phyloP scores from a whole-genome alignment of 1,140 invertebrate genomes.

The Anastatus disparis region DNA sequence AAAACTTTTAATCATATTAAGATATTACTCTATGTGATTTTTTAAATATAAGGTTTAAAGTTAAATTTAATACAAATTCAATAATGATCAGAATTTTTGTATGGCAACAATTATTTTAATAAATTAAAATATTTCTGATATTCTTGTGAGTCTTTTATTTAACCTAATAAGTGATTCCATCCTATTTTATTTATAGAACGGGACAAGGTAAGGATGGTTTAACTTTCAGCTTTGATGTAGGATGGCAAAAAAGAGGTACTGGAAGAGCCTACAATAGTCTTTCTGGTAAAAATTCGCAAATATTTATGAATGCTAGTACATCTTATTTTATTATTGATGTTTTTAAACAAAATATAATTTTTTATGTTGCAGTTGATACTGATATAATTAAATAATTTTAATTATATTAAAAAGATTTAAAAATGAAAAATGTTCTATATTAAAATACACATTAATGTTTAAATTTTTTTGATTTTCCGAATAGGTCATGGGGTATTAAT shows the following conservation, averaged over 20 bases:
- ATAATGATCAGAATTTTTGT: too few relatives aligned
- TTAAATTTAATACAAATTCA: too few relatives aligned
- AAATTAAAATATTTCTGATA: too few relatives aligned
- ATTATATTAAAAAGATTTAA: background rate
- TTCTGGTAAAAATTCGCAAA: background rate
- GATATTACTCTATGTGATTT: too few relatives aligned
- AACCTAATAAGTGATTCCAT: too few relatives aligned
- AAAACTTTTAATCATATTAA: too few relatives aligned
- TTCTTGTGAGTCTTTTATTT: too few relatives aligned
- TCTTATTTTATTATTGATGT: background rate
- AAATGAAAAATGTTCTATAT: background rate
- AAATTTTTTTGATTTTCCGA: background rate
- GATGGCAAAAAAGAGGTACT: too few relatives aligned
- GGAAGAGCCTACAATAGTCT: too few relatives aligned
- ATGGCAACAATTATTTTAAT: too few relatives aligned
- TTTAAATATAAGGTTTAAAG: too few relatives aligned
- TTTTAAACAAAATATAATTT: background rate
- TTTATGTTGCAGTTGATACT: background rate
- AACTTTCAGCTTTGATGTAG: background rate
- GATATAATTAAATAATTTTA: background rate
- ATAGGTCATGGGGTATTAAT: background rate
- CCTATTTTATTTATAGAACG: background rate
- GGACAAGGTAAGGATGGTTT: background rate
- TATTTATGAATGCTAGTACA: background rate
- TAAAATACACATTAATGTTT: background rate